phyloP scores from a whole-genome alignment of 2,888 invertebrate genomes.

The Hartigia nigra region DNA sequence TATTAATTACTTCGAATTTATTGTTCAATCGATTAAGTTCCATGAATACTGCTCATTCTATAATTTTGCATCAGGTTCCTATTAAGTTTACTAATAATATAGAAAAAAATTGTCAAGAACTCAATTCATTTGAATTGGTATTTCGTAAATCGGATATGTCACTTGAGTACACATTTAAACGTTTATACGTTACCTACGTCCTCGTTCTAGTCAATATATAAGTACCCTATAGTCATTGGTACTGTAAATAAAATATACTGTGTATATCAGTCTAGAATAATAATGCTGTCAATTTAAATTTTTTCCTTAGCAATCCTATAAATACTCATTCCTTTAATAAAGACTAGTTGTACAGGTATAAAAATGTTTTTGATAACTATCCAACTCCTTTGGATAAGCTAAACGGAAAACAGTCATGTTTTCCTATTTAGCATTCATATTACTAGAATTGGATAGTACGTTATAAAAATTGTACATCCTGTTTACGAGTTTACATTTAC shows the following conservation, averaged over 20 bases:
- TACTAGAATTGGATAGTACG: not conserved
- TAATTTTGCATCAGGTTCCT: no score
- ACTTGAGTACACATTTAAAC: not conserved
- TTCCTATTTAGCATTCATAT: not conserved
- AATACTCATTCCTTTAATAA: not conserved
- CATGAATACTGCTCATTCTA: no score
- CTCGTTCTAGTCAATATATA: not conserved
- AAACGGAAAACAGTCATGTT: not conserved
- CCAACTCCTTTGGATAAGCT: not conserved
- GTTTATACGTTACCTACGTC: not conserved
- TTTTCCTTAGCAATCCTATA: not conserved
- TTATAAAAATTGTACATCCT: not conserved
- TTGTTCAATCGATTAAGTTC: no score
- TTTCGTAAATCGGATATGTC: not conserved
- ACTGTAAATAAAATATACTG: conserved; percentile 4
- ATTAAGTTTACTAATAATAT: no score
- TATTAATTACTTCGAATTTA: no score
- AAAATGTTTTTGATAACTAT: not conserved
- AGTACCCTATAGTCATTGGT: not conserved
- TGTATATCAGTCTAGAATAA: not conserved
- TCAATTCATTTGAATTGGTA: no score
- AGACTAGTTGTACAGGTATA: not conserved
- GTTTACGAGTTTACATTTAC: not conserved
- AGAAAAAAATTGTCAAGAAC: no score
- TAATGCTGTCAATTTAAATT: not conserved